Conservation (phyloP, 2,113 vertebrate genomes). For the Camelus bactrianus region DNA sequence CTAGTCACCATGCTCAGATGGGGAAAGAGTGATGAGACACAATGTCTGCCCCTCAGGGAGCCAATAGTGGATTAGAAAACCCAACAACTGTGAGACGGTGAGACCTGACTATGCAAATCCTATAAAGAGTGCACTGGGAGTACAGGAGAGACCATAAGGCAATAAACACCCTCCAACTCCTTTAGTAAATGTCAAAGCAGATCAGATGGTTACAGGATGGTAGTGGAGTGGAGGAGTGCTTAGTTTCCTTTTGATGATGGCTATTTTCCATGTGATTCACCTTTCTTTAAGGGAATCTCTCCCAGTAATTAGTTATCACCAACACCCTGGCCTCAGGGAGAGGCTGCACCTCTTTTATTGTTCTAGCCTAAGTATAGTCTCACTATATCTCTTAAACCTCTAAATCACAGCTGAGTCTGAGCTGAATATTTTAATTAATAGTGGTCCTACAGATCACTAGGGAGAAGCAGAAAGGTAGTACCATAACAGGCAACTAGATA, state of each 20-base stretch:
- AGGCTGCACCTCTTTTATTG: not conserved
- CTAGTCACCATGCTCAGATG: not conserved
- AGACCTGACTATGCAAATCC: not conserved
- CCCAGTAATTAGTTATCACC: not conserved
- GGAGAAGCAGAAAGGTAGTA: not conserved
- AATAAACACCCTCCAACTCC: not conserved
- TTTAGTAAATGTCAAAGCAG: not conserved
- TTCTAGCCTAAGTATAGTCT: not conserved
- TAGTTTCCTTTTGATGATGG: not conserved
- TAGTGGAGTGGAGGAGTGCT: not conserved
- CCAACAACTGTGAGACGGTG: not conserved
- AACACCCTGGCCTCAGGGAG: not conserved
- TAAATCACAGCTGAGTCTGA: not conserved
- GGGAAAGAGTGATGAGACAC: not conserved
- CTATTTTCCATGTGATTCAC: not conserved
- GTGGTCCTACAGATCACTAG: not conserved
- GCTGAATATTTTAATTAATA: not conserved
- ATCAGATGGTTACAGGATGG: not conserved
- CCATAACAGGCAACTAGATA: not conserved
- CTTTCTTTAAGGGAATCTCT: not conserved
- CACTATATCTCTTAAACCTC: not conserved
- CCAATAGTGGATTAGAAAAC: not conserved
- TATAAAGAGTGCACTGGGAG: not conserved
- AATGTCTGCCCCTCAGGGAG: not conserved
- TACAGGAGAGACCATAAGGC: not conserved